Conservation (phyloP, 2,797 vertebrate genomes). For the Psittacula echo region DNA sequence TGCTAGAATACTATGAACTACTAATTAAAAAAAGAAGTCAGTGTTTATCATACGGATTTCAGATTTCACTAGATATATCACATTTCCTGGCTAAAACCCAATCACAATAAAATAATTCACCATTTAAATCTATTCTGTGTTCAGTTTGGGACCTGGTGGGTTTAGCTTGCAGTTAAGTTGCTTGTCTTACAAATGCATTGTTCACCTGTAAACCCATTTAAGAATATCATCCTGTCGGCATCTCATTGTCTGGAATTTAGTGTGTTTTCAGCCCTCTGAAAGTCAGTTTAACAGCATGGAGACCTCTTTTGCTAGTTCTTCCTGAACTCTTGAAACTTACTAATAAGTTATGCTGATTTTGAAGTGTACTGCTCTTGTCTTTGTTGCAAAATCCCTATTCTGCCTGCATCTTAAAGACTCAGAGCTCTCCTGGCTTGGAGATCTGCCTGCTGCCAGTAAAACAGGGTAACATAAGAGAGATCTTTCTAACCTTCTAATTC, state of each 20-base stretch:
- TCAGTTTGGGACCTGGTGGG: not conserved
- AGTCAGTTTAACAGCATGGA: not conserved
- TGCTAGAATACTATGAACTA: not conserved
- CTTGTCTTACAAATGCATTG: not conserved
- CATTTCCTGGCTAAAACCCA: not conserved
- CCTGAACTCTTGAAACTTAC: not conserved
- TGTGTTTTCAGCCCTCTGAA: not conserved
- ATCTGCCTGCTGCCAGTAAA: not conserved
- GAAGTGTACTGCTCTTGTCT: not conserved
- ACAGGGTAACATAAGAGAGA: not conserved
- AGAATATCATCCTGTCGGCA: not conserved
- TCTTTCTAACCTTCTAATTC: not conserved
- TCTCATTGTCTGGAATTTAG: not conserved
- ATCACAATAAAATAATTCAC: not conserved
- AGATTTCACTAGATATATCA: not conserved
- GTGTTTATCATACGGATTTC: not conserved
- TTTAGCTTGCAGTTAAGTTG: not conserved
- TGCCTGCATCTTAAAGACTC: not conserved
- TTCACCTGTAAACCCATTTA: not conserved
- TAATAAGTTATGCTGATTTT: not conserved
- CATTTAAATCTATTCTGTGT: not conserved
- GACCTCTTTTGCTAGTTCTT: not conserved
- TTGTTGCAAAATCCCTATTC: not conserved
- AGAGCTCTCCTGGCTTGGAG: not conserved
- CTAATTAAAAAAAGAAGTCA: not conserved